Evolutionary conservation across 2,888 invertebrate species (phyloP), one percentile per base, ranked within the genome.

Genomic region (Colletes collaris): DNA sequence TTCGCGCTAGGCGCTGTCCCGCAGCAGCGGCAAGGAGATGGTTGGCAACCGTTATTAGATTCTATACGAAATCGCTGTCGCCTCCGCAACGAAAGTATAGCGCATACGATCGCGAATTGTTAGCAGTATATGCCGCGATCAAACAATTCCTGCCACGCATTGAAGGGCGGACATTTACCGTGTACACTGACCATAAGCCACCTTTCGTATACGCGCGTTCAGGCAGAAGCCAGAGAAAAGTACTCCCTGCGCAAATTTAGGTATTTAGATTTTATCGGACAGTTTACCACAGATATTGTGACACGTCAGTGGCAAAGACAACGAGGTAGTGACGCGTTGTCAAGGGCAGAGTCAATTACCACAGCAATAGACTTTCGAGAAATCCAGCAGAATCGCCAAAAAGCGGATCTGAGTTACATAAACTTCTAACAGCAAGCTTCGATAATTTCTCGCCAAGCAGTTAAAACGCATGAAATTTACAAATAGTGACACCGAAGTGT

Each of bases 251-350:
- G n/a, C 56, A n/a, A 55, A 6, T 66, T 55, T 11, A 10, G 66
- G 13, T 46, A 66, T 13, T 13, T 66, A 16, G 66, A 66, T 19
- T 46, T 66, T 13, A 66, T 56, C 1, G 46, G 44, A 4, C 66
- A 66, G 13, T 66, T 66, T 46, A 56, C 66, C 0, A 27, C 66
- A 0, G 66, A 66, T 27, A 53, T 64, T 8, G 3, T n/a, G 40
- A 4, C 64, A 64, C 16, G n/a, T 52, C 1, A 40, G 10, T 2
- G 64, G 63, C n/a, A 63, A 63, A 8, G 63, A 63, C 27, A 63
- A 50, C n/a, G 44, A 44, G n/a, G 44, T 66, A 0, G 55, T 35
- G 46, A 46, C 13, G 55, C 44, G 2, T 27, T 53, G 3, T 65
- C 40, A 4, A 37, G 64, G 11, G 11, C 53, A 16, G 64, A 65